Conservation (phyloP, 1,140 invertebrate genomes). For the Pemphigus obesinymphae region DNA sequence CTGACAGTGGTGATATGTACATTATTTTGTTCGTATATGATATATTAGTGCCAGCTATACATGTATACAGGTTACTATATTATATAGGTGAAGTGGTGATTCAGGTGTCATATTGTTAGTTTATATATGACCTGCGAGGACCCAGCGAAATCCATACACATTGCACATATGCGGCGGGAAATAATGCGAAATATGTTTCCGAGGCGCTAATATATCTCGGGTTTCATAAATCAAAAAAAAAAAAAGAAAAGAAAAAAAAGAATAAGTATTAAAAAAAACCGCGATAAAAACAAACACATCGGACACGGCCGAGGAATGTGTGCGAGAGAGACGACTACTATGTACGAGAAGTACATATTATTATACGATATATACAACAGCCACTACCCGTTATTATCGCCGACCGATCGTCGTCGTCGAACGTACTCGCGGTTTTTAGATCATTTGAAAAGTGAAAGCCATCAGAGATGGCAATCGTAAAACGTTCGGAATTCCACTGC, state of each 20-base stretch:
- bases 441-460: conserved; percentile 27
- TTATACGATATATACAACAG: neutral
- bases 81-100: too few species aligned
- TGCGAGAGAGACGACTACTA: too few species aligned
- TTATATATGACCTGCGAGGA: too few species aligned
- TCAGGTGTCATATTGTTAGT: neutral
- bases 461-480: conserved; percentile 18
- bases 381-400: neutral
- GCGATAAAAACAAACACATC: conserved; percentile 13
- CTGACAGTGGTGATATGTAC: too few species aligned
- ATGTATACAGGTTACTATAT: too few species aligned
- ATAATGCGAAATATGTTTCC: conserved; percentile 25
- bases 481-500: conserved; percentile 18
- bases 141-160: neutral
- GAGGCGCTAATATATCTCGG: conserved; percentile 18
- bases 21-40: too few species aligned
- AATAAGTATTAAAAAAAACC: neutral
- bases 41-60: too few species aligned
- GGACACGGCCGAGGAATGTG: neutral
- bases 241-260: neutral
- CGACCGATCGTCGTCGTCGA: neutral
- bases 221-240: conserved; percentile 18
- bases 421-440: conserved; percentile 25
- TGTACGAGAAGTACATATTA: neutral
- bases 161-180: neutral